Evolutionary conservation across 2,113 vertebrate genomes (phyloP).

Genomic region (Dicentrarchus labrax): DNA sequence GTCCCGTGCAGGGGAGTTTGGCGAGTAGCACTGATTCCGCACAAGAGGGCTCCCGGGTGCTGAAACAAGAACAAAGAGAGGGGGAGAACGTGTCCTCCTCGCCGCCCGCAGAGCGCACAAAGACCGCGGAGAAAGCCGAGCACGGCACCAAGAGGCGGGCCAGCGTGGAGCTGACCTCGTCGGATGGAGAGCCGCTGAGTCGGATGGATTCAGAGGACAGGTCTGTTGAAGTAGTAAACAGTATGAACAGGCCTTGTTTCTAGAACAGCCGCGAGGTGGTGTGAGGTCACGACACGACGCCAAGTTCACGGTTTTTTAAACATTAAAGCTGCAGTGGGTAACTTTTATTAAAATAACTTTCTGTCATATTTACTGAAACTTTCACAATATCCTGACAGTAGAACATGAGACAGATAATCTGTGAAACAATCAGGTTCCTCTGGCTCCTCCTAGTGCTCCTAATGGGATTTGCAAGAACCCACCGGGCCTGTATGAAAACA

Average conservation of each 20-base stretch:
- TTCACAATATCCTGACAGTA: too few species aligned
- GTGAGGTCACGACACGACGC: constrained; percentile 7
- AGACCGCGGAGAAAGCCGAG: constrained; percentile 67
- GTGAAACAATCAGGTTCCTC: too few species aligned
- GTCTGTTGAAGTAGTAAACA: constrained; percentile 79
- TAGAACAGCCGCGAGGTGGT: not conserved
- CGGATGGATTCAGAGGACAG: constrained; percentile 98
- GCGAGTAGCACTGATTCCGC: constrained; percentile 65
- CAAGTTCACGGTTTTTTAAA: not conserved
- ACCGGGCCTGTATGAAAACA: too few species aligned
- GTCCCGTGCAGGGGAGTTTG: constrained; percentile 71
- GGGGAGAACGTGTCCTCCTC: constrained; percentile 76
- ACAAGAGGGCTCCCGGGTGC: constrained; percentile 76
- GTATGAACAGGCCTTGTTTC: constrained; percentile 11
- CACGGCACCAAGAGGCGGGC: constrained; percentile 73
- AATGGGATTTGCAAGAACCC: too few species aligned
- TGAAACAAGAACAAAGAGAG: constrained; percentile 84
- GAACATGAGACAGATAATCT: too few species aligned
- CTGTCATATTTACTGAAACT: too few species aligned
- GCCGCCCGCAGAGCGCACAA: constrained; percentile 56
- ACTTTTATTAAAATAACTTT: too few species aligned
- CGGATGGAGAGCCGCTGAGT: constrained; percentile 93
- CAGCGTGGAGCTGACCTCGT: constrained; percentile 86
- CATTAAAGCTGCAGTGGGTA: too few species aligned
- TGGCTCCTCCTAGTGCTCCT: too few species aligned